These are phyloP conservation scores for Perizoma affinitatum DNA, from an alignment of 2,888 invertebrate species.

Conservation along the genomic window DNA sequence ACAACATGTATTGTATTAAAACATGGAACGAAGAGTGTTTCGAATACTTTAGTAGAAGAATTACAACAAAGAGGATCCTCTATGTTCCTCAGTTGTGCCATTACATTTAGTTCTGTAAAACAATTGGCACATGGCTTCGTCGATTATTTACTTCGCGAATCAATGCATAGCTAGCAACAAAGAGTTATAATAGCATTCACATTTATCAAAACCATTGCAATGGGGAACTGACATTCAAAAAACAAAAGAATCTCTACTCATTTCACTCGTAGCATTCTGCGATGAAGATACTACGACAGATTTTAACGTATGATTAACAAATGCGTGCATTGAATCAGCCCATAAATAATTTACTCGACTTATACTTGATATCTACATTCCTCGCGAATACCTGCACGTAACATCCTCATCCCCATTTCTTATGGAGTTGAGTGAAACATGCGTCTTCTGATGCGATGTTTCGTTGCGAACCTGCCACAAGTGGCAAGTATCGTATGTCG, in stretches of 20 bases:
- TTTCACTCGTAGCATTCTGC: slow-evolving; percentile 15
- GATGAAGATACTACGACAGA: slow-evolving; percentile 28
- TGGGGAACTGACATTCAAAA: too few species aligned
- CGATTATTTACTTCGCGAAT: too few species aligned
- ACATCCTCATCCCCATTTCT: slow-evolving; percentile 68
- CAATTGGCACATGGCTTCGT: too few species aligned
- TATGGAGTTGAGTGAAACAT: slow-evolving; percentile 65
- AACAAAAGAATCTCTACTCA: neutral
- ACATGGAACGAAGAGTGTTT: too few species aligned
- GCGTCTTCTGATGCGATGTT: slow-evolving; percentile 62
- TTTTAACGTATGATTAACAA: slow-evolving; percentile 27
- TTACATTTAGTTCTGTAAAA: too few species aligned
- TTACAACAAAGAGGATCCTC: too few species aligned
- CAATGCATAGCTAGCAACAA: too few species aligned
- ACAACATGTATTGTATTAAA: too few species aligned
- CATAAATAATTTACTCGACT: slow-evolving; percentile 36
- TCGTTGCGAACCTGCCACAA: slow-evolving; percentile 64
- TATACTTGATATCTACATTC: slow-evolving; percentile 34
- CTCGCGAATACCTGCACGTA: slow-evolving; percentile 70
- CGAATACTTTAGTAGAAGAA: too few species aligned
- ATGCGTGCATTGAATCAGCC: slow-evolving; percentile 33
- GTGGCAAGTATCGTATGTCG: slow-evolving; percentile 70
- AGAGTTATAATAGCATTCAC: too few species aligned
- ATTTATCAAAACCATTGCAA: too few species aligned
- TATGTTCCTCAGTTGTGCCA: too few species aligned